Evolutionary conservation across 2,888 invertebrate genomes (phyloP).

Genomic region (Cosmia trapezina): DNA sequence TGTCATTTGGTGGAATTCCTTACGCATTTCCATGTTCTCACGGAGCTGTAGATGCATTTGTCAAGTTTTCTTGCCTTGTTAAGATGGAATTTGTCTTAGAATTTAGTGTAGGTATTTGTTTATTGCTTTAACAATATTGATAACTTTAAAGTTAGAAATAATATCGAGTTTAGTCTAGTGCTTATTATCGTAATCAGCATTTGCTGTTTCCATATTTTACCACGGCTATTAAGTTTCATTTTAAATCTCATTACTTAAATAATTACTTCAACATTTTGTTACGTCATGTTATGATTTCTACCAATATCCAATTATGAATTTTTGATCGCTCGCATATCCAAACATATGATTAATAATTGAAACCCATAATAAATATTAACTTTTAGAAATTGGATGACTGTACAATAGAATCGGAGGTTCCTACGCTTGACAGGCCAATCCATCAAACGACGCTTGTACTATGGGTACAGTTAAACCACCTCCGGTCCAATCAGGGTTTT

Average conservation of each 20-base stretch:
- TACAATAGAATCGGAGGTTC: conserved; percentile 74
- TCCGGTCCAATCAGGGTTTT: conserved; percentile 79
- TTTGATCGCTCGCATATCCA: conserved; percentile 70
- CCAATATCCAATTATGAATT: conserved; percentile 70
- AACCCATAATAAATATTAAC: conserved; percentile 79
- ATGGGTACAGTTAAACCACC: conserved; percentile 77
- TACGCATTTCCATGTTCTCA: conserved; percentile 47
- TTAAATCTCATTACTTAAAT: conserved; percentile 31
- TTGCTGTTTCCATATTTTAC: conserved; percentile 25
- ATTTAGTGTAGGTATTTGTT: conserved; percentile 31
- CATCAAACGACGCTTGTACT: conserved; percentile 78
- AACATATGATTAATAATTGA: conserved; percentile 79
- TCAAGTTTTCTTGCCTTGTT: conserved; percentile 47
- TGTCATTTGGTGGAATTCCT: conserved; percentile 58
- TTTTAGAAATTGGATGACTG: conserved; percentile 78
- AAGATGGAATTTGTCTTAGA: conserved; percentile 37
- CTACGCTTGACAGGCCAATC: conserved; percentile 77
- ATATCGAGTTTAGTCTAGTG: conserved; percentile 12
- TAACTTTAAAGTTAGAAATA: conserved; percentile 17
- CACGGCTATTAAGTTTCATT: conserved; percentile 9
- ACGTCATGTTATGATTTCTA: conserved; percentile 55
- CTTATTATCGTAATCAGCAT: conserved; percentile 22
- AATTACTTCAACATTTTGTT: conserved; percentile 14
- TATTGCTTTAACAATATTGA: conserved; percentile 19
- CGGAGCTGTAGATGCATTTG: conserved; percentile 38